A percentile compares a stretch with the other conserved stretches of the same genome.
These are phyloP conservation scores for Eulithis testata DNA, from an alignment of 2,888 invertebrate species.

Conservation along the genomic window DNA sequence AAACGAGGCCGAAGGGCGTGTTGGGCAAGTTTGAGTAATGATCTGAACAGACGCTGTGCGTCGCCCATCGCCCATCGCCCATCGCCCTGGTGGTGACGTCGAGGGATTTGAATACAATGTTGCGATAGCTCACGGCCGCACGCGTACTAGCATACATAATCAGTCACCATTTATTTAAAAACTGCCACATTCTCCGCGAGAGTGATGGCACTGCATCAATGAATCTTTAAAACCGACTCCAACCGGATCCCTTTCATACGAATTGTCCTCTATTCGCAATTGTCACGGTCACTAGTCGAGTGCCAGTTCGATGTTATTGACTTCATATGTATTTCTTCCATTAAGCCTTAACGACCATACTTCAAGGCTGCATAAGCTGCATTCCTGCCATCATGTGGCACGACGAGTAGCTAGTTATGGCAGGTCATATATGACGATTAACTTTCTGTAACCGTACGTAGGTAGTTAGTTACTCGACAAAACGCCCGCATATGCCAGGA, in stretches of 20 bases:
- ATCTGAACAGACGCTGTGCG: slow-evolving; percentile 50
- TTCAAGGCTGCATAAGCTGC: slow-evolving; percentile 56
- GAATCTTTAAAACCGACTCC: slow-evolving; percentile 56
- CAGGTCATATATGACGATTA: slow-evolving; percentile 60
- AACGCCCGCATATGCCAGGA: slow-evolving; percentile 64
- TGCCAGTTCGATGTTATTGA: slow-evolving; percentile 64
- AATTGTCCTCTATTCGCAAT: slow-evolving; percentile 73
- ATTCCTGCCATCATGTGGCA: slow-evolving; percentile 39
- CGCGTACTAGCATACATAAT: slow-evolving; percentile 78
- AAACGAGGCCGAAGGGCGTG: slow-evolving; percentile 56
- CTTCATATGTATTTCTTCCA: slow-evolving; percentile 53
- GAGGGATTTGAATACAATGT: slow-evolving; percentile 81
- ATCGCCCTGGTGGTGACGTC: slow-evolving; percentile 61
- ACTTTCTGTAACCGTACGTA: slow-evolving; percentile 57
- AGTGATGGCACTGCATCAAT: slow-evolving; percentile 55
- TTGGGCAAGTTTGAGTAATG: slow-evolving; percentile 63
- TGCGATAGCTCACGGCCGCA: slow-evolving; percentile 78
- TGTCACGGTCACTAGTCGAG: slow-evolving; percentile 59
- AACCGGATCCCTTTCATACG: slow-evolving; percentile 46
- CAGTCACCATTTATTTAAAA: slow-evolving; percentile 67
- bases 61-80: slow-evolving; percentile 52
- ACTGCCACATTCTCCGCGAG: slow-evolving; percentile 67
- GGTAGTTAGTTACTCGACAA: slow-evolving; percentile 56
- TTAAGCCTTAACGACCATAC: slow-evolving; percentile 61
- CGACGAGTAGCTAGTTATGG: slow-evolving; percentile 47